Evolutionary conservation across 2,113 vertebrate genomes (phyloP).

Genomic region (Limnothrissa miodon): DNA sequence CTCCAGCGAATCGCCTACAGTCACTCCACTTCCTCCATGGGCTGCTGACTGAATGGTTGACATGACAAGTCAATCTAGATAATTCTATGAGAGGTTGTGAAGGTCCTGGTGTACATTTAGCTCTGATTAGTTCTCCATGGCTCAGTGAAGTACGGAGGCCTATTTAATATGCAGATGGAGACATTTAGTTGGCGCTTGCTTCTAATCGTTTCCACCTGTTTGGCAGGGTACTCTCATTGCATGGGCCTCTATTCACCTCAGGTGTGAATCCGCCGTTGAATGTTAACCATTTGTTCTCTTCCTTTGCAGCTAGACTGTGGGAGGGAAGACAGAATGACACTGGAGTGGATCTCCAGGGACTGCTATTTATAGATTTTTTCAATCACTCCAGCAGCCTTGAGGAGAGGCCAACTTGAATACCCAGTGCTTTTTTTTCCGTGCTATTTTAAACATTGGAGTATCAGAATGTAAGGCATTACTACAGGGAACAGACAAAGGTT

Average conservation of each 20-base stretch:
- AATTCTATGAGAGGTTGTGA: constrained; percentile 1
- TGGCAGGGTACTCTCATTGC: not conserved
- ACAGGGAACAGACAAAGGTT: not conserved
- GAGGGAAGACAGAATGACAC: constrained; percentile 49
- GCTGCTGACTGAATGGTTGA: not conserved
- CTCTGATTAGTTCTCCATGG: constrained; percentile 19
- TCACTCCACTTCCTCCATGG: not conserved
- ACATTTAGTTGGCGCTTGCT: constrained; percentile 45
- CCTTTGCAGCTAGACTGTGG: constrained; percentile 21
- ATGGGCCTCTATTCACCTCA: constrained; percentile 28
- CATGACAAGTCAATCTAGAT: constrained; percentile 33
- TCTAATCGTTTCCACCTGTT: constrained; percentile 42
- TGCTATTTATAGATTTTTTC: constrained; percentile 36
- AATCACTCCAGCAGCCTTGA: constrained; percentile 31
- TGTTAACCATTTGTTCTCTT: constrained; percentile 42
- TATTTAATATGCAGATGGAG: constrained; percentile 49
- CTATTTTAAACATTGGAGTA: constrained; percentile 27
- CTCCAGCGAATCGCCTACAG: not conserved
- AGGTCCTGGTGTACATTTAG: constrained; percentile 16
- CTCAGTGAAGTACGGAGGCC: constrained; percentile 16
- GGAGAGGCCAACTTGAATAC: constrained; percentile 38
- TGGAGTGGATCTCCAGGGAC: constrained; percentile 49
- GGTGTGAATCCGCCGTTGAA: not conserved
- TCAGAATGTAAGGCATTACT: not conserved
- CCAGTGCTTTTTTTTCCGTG: constrained; percentile 10